Evolutionary conservation across 2,113 vertebrate genomes (phyloP).

Genomic region (Redunca redunca): DNA sequence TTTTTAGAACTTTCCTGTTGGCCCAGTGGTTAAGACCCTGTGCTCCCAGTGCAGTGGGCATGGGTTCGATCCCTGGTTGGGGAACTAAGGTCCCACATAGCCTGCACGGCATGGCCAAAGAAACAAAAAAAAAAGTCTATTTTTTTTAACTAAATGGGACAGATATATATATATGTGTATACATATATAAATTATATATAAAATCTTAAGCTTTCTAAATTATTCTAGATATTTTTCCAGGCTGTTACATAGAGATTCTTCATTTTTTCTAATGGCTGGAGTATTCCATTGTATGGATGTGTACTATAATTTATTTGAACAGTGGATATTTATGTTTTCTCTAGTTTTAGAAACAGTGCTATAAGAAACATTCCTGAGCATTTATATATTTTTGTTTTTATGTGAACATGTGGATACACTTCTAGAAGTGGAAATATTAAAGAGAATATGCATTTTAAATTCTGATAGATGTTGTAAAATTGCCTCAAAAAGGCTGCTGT

Average conservation of each 20-base stretch:
- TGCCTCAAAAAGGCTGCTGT: conserved; percentile 6
- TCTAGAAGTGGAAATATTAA: conserved; percentile 28
- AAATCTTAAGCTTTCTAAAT: conserved; percentile 21
- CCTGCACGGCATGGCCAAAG: neutral
- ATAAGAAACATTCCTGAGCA: conserved; percentile 15
- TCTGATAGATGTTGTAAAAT: neutral
- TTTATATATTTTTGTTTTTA: conserved; percentile 10
- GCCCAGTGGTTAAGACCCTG: neutral
- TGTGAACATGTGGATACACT: conserved; percentile 6
- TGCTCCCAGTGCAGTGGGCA: neutral
- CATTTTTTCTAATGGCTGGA: conserved; percentile 4
- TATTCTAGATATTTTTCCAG: neutral
- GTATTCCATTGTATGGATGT: neutral
- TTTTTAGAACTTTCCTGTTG: neutral
- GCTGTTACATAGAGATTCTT: neutral
- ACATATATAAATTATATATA: neutral
- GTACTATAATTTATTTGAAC: neutral
- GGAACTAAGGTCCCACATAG: neutral
- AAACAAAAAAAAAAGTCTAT: neutral
- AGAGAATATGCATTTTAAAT: conserved; percentile 1
- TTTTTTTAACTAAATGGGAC: neutral
- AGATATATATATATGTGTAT: neutral
- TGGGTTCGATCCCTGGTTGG: neutral
- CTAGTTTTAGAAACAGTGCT: neutral
- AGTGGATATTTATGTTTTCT: conserved; percentile 29